Evolutionary conservation across 2,888 invertebrate genomes (phyloP), one percentile per base, ranked within the genome.

Genomic region (Hybos culiciformis): DNA sequence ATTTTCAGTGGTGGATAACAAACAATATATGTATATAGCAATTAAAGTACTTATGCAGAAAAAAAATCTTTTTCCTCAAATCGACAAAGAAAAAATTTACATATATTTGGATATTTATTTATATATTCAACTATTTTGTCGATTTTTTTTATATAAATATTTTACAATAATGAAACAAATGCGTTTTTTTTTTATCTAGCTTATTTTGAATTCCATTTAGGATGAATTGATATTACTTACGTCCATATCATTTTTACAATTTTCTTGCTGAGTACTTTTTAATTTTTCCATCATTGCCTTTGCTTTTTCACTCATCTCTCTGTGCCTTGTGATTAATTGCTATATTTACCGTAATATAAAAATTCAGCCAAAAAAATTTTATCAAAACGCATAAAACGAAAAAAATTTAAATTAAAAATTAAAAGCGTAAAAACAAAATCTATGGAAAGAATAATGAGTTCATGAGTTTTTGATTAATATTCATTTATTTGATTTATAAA

Each of bases 271-370:
- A 48, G 58, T 55, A 54, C 56, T 53, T 60, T 58, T 61, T 41
- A 62, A 58, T 54, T 63, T 66, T 56, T 66, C 67, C 55, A 62
- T 66, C 62, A 67, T 61, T 49, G 60, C 56, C 52, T 66, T 65
- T 47, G 67, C 66, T 55, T 66, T 66, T 57, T 66, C 67, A 55
- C 64, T 66, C 62, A 66, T 63, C 60, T 66, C 63, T 55, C 64
- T 67, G 56, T 67, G 67, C 50, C 67, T 61, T 48, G 60, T 57
- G 53, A 67, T 57, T 55, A 67, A 63, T 59, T 62, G 63, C 67
- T 67, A 58, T 52, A 56, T 54, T 49, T 47, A 50, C 44, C 47
- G 49, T 51, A 51, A 55, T 47, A 48, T 49, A 51, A 53, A 48
- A 45, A 43, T 46, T 48, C 47, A 48, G 44, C 44, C 52, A 51